Conservation (phyloP, 1,140 invertebrate genomes). For the Macrobrachium rosenbergii region DNA sequence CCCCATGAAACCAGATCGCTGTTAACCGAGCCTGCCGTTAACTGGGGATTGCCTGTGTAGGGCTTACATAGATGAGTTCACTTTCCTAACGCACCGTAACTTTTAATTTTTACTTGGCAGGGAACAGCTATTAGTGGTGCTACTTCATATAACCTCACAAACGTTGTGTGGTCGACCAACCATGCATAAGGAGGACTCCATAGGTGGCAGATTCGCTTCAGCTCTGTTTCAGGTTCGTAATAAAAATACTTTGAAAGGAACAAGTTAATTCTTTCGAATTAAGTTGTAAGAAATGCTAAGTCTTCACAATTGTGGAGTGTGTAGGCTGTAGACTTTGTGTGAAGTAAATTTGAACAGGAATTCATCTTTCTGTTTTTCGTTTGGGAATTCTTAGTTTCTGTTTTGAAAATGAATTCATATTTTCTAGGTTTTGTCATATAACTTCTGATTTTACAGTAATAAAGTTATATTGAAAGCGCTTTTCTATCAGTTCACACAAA, state of each 20-base stretch:
- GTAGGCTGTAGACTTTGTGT: no score
- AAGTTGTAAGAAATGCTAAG: not conserved
- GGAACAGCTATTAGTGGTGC: conserved; percentile 88
- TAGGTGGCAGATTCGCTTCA: conserved; percentile 88
- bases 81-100: not conserved
- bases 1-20: no score
- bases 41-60: conserved; percentile 13
- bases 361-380: no score
- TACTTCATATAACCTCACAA: conserved; percentile 93
- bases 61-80: not conserved
- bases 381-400: no score
- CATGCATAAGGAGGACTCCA: conserved; percentile 81
- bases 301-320: no score
- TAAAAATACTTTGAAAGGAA: not conserved
- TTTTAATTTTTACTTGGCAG: conserved; percentile 71
- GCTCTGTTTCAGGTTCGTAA: conserved; percentile 82
- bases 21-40: no score
- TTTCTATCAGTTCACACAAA: not conserved
- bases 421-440: no score
- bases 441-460: not conserved
- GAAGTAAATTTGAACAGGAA: no score
- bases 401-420: no score
- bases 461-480: not conserved
- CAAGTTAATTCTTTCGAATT: not conserved
- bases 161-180: conserved; percentile 84